Evolutionary conservation across 2,113 vertebrate species (phyloP).

Genomic region (Sakesphorus luctuosus): DNA sequence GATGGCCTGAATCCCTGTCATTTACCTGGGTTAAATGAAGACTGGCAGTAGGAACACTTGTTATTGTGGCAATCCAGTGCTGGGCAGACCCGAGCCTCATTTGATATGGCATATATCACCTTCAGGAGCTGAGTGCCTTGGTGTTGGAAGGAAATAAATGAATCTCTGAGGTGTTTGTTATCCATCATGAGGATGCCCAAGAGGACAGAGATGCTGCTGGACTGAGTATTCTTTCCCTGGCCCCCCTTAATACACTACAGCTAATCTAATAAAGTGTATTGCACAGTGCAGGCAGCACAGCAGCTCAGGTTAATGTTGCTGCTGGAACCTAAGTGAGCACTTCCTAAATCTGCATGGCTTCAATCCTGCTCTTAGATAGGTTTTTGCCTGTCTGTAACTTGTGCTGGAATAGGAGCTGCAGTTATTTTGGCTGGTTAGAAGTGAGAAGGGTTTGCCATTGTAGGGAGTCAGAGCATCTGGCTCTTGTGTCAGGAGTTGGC

Average conservation of each 20-base stretch:
- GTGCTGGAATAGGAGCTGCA: background rate
- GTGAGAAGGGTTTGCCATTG: background rate
- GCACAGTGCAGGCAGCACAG: accelerated
- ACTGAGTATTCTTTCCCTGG: background rate
- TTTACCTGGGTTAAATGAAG: background rate
- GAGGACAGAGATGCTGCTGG: background rate
- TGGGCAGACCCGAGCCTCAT: background rate
- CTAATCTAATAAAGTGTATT: background rate
- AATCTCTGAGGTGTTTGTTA: background rate
- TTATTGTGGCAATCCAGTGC: background rate
- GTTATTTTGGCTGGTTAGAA: background rate
- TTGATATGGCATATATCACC: background rate
- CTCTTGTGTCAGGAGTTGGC: background rate
- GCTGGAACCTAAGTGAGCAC: background rate
- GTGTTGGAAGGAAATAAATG: background rate
- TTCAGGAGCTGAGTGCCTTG: background rate
- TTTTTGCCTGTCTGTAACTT: background rate
- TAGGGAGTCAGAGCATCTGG: background rate
- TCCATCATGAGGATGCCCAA: background rate
- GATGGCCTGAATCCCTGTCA: background rate
- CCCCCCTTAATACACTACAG: background rate
- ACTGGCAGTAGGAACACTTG: background rate
- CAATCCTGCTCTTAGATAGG: background rate
- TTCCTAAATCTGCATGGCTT: background rate
- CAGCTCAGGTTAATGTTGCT: background rate